A percentile compares a stretch with the other conserved stretches of the same genome.
Conservation (phyloP, 1,140 invertebrate genomes). For the Drosophila sproati region DNA sequence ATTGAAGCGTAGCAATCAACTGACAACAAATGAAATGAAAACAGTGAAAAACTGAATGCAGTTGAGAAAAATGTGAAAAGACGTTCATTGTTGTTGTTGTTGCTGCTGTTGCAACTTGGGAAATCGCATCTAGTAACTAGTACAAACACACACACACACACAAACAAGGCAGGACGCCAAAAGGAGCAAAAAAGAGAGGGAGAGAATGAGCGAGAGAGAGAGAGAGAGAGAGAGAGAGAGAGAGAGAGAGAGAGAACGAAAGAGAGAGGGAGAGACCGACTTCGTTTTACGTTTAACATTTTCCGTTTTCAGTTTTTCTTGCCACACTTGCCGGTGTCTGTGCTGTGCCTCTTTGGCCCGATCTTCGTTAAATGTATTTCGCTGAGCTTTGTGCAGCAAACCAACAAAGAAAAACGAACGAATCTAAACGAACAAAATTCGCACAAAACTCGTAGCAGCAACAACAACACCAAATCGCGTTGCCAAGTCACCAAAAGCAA, state of each 20-base stretch:
- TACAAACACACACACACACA: conserved; percentile 7
- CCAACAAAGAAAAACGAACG: conserved; percentile 7
- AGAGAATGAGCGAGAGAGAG: too few species aligned
- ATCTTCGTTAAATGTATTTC: conserved; percentile 19
- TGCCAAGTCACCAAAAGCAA: conserved; percentile 4
- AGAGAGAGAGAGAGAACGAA: too few species aligned
- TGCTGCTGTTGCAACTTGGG: conserved; percentile 13
- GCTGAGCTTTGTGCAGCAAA: neutral
- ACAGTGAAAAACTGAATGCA: conserved; percentile 50
- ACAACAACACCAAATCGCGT: conserved; percentile 3
- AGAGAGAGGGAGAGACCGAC: neutral
- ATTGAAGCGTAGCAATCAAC: conserved; percentile 81
- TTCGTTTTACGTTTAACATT: conserved; percentile 45
- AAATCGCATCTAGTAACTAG: conserved; percentile 8
- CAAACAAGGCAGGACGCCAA: conserved; percentile 6
- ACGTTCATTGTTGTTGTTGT: neutral
- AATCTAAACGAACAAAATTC: neutral
- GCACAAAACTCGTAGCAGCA: too few species aligned
- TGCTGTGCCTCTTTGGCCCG: conserved; percentile 18
- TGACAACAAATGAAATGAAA: conserved; percentile 42
- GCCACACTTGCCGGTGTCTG: conserved; percentile 13
- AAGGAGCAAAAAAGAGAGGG: conserved; percentile 4
- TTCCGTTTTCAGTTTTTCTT: conserved; percentile 5
- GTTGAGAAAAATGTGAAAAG: conserved; percentile 41
- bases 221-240: too few species aligned